Conservation (phyloP, 2,113 vertebrate genomes). For the Pituophis catenifer region DNA sequence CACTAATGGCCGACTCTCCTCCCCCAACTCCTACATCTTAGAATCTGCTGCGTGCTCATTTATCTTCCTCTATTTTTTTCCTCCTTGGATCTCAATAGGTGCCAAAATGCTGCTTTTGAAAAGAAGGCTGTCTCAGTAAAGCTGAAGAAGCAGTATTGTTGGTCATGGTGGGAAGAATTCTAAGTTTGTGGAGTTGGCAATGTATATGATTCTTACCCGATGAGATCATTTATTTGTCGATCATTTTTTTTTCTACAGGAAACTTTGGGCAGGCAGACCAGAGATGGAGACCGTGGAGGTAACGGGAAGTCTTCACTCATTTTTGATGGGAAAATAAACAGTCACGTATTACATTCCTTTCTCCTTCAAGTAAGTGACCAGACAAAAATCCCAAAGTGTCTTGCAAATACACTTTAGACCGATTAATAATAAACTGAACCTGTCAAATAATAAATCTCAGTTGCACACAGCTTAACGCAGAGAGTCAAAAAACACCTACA, state of each 20-base stretch:
- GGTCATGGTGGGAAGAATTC: neutral
- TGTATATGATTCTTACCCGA: conserved; percentile 22
- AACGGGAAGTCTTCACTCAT: neutral
- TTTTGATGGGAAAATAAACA: conserved; percentile 44
- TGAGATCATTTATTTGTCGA: conserved; percentile 26
- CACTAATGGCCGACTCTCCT: neutral
- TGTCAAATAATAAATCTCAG: conserved; percentile 52
- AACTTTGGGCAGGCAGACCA: neutral
- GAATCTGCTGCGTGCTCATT: neutral
- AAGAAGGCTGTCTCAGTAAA: neutral
- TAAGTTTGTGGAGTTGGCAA: neutral
- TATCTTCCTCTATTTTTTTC: conserved; percentile 13
- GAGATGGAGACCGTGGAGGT: conserved; percentile 18
- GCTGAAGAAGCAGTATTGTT: neutral
- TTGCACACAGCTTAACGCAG: conserved; percentile 5
- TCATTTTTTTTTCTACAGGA: conserved; percentile 17
- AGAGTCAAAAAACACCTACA: neutral
- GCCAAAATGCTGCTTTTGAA: conserved; percentile 17
- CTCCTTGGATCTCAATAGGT: neutral
- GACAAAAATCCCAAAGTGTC: conserved; percentile 52
- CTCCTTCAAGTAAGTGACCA: conserved; percentile 34
- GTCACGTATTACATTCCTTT: conserved; percentile 38
- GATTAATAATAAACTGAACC: conserved; percentile 59
- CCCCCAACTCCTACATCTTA: neutral
- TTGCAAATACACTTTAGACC: conserved; percentile 26